These are phyloP conservation scores for Xylota sylvarum DNA, from an alignment of 2,888 invertebrate species.

Conservation along the genomic window DNA sequence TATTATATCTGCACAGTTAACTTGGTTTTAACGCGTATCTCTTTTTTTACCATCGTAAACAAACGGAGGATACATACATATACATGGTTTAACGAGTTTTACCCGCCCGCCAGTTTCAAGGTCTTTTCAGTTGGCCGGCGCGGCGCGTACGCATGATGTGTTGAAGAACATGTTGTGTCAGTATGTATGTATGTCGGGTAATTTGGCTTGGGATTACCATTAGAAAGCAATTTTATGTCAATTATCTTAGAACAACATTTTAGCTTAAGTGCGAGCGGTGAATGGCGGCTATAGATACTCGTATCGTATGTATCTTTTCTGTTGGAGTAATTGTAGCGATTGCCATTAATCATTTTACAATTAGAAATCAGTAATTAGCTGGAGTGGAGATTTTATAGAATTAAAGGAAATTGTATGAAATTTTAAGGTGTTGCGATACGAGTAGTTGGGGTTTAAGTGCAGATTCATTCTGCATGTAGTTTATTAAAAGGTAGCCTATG, in stretches of 20 bases:
- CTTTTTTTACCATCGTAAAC: constrained; percentile 6
- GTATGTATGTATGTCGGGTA: neutral
- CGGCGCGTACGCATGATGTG: neutral
- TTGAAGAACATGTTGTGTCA: constrained; percentile 12
- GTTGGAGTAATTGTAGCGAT: constrained; percentile 33
- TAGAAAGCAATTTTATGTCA: constrained; percentile 42
- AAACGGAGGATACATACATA: constrained; percentile 15
- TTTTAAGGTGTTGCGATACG: constrained; percentile 21
- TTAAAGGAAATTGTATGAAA: constrained; percentile 45
- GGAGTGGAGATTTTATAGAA: constrained; percentile 26
- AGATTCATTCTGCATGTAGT: neutral
- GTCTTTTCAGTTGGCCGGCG: constrained; percentile 2
- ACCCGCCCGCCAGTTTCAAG: constrained; percentile 33
- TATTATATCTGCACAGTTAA: constrained; percentile 19
- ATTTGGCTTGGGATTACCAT: neutral
- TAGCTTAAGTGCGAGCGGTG: constrained; percentile 25
- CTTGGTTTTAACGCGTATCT: constrained; percentile 24
- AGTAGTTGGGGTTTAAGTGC: constrained; percentile 51
- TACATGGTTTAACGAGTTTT: constrained; percentile 29
- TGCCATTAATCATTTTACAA: constrained; percentile 47
- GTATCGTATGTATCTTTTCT: neutral
- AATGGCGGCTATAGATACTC: constrained; percentile 8
- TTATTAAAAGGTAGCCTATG: neutral
- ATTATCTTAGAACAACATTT: constrained; percentile 48
- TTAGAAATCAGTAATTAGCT: constrained; percentile 48